These are phyloP conservation scores for Ambastaia sidthimunki DNA, from an alignment of 2,797 vertebrate genomes.

Conservation along the genomic window DNA sequence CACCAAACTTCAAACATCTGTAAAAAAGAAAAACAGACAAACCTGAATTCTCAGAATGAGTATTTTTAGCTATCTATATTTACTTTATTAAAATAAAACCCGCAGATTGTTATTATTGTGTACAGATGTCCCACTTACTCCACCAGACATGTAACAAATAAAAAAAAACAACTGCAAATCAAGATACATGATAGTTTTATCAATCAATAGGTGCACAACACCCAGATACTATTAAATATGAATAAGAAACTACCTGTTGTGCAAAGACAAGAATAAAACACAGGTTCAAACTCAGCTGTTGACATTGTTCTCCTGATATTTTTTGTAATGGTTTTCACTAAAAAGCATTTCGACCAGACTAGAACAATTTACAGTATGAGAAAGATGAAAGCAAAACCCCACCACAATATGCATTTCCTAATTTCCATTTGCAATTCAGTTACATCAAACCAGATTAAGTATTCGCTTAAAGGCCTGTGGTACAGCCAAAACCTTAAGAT, in stretches of 20 bases:
- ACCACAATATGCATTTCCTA: not conserved
- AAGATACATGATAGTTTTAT: not conserved
- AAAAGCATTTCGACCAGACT: not conserved
- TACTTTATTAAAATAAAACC: not conserved
- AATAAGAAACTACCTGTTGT: not conserved
- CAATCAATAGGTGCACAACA: not conserved
- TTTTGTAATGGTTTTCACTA: not conserved
- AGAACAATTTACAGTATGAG: not conserved
- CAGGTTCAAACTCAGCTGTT: not conserved
- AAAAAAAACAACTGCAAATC: not conserved
- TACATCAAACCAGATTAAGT: constrained; percentile 18
- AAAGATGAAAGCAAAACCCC: not conserved
- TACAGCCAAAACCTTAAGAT: not conserved
- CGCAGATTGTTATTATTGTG: not conserved
- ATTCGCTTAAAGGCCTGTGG: constrained; percentile 18
- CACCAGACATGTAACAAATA: not conserved
- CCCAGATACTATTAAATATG: not conserved
- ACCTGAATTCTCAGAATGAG: not conserved
- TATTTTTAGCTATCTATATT: not conserved
- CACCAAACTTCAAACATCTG: not conserved
- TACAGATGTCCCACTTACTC: not conserved
- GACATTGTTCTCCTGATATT: not conserved
- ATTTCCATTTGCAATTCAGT: constrained; percentile 1
- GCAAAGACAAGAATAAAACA: not conserved
- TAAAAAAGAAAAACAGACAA: not conserved